Evolutionary conservation across 2,113 vertebrate species (phyloP), one percentile per base, ranked within the genome.

Genomic region (Saccopteryx bilineata): DNA sequence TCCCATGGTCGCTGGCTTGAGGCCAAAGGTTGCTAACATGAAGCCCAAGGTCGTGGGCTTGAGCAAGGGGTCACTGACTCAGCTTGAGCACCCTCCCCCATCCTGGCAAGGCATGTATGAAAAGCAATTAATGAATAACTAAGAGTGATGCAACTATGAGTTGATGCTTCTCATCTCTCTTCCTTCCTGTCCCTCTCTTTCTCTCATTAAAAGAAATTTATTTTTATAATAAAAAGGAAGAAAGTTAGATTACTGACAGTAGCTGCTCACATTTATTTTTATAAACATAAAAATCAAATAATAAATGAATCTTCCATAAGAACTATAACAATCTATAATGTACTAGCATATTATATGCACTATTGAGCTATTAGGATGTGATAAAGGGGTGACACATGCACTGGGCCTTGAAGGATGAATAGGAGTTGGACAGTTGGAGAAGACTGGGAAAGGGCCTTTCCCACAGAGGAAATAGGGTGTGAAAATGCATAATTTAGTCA

Each of bases 231-330:
- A 54, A 88, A 95, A 84, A 46, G 31, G 84, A 46, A 17, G 3
- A 69, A 96, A 87, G 54, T 90, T 78, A 84, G 63, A 76, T 92
- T 54, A 69, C 50, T 92, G 52, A 66, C 71, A 76, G 52, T 71
- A 81, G 54, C 61, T 75, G 19, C 7, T 75, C 52, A 89, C 7
- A 63, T 86, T 89, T 8, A 58, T 92, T 81, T 69, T 83, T 14
- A 74, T 28, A 56, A 94, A 63, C 4, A 61, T 85, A 80, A 88
- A 95, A 88, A 71, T 75, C 52, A 80, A 84, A 87, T 80, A 90
- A 78, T 58, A 31, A 79, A 39, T 9, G 1, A 52, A 68, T 13
- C 60, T 39, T 75, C 61, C 7, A 21, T 66, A 48, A 39, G 23
- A 72, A 18, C 86, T 87, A 5, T 65, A 60, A 90, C 18, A 65